Conservation (phyloP, 1,140 invertebrate genomes). For the Hypothenemus hampei region DNA sequence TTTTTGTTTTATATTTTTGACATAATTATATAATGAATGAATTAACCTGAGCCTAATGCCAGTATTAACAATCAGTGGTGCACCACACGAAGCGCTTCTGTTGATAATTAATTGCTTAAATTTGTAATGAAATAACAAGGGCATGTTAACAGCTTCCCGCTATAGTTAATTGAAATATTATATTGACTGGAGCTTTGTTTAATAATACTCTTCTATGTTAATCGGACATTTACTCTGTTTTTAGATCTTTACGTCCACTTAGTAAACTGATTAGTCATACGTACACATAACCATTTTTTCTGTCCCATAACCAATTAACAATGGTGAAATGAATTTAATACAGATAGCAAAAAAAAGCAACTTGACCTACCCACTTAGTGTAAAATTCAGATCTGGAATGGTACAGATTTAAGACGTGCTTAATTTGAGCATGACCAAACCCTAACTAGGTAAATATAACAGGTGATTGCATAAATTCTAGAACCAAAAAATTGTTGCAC, state of each 20-base stretch:
- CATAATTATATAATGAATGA: too few relatives aligned
- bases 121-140: conserved; percentile 10
- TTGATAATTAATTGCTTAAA: conserved; percentile 15
- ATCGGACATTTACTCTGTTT: too few relatives aligned
- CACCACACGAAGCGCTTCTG: background rate
- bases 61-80: conserved; percentile 2
- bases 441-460: conserved; percentile 20
- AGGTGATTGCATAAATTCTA: conserved; percentile 21
- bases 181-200: background rate
- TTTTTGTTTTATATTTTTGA: too few relatives aligned
- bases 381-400: conserved; percentile 9
- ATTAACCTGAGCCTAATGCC: background rate
- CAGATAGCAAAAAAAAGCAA: conserved; percentile 1
- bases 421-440: conserved; percentile 8
- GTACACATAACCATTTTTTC: too few relatives aligned
- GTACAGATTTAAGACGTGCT: background rate
- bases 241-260: too few relatives aligned
- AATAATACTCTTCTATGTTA: too few relatives aligned
- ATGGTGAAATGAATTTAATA: background rate
- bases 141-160: background rate
- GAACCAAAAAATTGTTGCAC: conserved; percentile 17
- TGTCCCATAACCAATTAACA: background rate
- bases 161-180: background rate
- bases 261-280: too few relatives aligned
- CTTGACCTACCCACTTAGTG: conserved; percentile 7